Evolutionary conservation across 2,888 invertebrate genomes (phyloP).

Genomic region (Stenolophus ochropezus): DNA sequence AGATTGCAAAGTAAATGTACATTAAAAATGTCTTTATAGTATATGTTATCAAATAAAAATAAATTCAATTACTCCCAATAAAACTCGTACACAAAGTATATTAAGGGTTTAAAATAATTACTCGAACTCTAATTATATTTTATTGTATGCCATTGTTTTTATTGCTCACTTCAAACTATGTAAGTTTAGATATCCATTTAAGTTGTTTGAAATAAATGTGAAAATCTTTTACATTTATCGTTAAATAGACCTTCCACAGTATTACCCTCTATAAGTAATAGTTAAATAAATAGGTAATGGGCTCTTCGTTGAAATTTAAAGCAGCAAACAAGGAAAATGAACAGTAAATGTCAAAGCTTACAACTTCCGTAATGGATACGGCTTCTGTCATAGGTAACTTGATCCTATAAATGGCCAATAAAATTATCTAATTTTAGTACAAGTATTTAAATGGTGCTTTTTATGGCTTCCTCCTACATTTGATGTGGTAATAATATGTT

Average conservation of each 20-base stretch:
- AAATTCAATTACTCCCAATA: no score
- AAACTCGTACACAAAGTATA: no score
- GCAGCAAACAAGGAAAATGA: constrained; percentile 26
- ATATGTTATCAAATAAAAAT: no score
- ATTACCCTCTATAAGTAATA: not conserved
- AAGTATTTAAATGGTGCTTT: not conserved
- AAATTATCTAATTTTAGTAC: constrained; percentile 40
- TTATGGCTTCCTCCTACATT: not conserved
- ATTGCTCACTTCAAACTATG: no score
- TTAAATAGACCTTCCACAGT: not conserved
- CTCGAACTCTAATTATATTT: no score
- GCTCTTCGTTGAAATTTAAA: constrained; percentile 4
- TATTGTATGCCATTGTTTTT: no score
- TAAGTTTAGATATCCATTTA: no score
- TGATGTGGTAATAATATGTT: not conserved
- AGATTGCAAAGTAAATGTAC: no score
- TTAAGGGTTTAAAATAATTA: no score
- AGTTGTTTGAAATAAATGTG: not conserved
- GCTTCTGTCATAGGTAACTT: constrained; percentile 34
- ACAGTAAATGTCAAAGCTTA: constrained; percentile 14
- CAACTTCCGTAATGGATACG: constrained; percentile 38
- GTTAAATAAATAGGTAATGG: constrained; percentile 15
- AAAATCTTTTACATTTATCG: not conserved
- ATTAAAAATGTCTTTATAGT: no score
- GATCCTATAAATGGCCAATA: constrained; percentile 44